phyloP scores from a whole-genome alignment of 2,888 invertebrate species.

The Drosophila algonquin region DNA sequence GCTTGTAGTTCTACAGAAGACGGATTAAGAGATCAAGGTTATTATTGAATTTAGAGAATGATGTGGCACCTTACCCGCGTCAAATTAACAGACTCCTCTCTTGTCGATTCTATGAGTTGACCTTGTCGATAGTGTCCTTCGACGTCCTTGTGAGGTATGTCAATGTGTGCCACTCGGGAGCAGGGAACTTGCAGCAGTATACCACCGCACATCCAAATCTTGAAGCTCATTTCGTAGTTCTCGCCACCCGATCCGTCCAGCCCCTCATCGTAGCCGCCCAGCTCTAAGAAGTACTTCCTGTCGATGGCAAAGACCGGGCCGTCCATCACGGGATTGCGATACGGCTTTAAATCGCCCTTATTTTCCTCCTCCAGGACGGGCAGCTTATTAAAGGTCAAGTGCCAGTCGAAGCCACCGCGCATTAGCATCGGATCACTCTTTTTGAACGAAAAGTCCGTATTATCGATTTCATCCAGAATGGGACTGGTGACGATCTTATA shows the following conservation, averaged over 20 bases:
- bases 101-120: slow-evolving; percentile 88
- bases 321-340: slow-evolving; percentile 95
- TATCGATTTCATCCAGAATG: slow-evolving; percentile 96
- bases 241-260: slow-evolving; percentile 98
- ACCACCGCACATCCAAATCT: slow-evolving; percentile 98
- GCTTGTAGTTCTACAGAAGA: slow-evolving; percentile 89
- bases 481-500: slow-evolving; percentile 95
- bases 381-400: slow-evolving; percentile 92
- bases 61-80: slow-evolving; percentile 53
- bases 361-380: slow-evolving; percentile 86
- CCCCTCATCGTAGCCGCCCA: slow-evolving; percentile 96
- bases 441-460: slow-evolving; percentile 93
- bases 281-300: slow-evolving; percentile 95
- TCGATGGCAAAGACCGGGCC: slow-evolving; percentile 98
- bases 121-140: not conserved
- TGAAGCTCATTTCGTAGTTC: slow-evolving; percentile 97
- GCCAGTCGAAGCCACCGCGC: slow-evolving; percentile 98
- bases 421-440: slow-evolving; percentile 96
- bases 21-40: slow-evolving; percentile 7
- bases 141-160: slow-evolving; percentile 93
- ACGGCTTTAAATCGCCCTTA: slow-evolving; percentile 63
- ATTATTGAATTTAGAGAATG: not conserved
- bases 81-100: slow-evolving; percentile 88
- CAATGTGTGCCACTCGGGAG: slow-evolving; percentile 95
- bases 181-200: slow-evolving; percentile 95